Conservation (phyloP, 2,888 invertebrate species). For the Cephus rjabovi region DNA sequence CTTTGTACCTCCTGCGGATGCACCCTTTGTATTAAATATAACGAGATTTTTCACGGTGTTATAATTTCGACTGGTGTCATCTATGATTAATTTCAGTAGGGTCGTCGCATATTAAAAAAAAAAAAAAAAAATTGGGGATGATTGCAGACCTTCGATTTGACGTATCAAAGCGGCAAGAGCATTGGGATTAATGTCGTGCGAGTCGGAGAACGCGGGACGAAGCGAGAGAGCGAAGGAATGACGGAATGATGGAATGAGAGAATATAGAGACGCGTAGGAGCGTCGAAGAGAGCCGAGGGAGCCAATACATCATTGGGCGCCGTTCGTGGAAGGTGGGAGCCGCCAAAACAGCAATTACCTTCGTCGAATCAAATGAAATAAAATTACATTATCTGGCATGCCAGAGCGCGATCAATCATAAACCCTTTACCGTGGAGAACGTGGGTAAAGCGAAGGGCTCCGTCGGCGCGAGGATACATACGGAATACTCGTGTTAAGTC, state of each 20-base stretch:
- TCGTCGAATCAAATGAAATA: conserved; percentile 65
- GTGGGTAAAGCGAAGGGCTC: background rate
- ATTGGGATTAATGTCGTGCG: conserved; percentile 41
- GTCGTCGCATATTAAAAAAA: background rate
- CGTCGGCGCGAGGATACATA: background rate
- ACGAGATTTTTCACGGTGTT: background rate
- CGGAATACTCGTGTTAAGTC: background rate
- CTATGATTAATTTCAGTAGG: background rate
- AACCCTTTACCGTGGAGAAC: conserved; percentile 42
- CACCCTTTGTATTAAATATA: background rate
- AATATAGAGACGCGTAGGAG: conserved; percentile 19
- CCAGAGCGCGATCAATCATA: conserved; percentile 64
- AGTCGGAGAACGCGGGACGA: conserved; percentile 13
- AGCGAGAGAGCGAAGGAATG: conserved; percentile 8
- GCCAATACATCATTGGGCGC: conserved; percentile 62
- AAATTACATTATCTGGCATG: conserved; percentile 67
- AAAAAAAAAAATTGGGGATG: background rate
- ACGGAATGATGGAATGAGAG: conserved; percentile 16
- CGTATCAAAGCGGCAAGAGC: conserved; percentile 40
- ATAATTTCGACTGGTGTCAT: background rate
- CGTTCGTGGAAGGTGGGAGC: conserved; percentile 52
- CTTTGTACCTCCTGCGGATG: background rate
- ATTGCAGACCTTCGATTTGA: conserved; percentile 16
- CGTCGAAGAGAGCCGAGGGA: conserved; percentile 41
- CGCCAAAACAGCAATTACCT: conserved; percentile 66